A percentile compares a stretch with the other conserved stretches of the same genome.
These are phyloP conservation scores for Acromyrmex charruanus DNA, from an alignment of 1,140 invertebrate genomes.

Conservation along the genomic window DNA sequence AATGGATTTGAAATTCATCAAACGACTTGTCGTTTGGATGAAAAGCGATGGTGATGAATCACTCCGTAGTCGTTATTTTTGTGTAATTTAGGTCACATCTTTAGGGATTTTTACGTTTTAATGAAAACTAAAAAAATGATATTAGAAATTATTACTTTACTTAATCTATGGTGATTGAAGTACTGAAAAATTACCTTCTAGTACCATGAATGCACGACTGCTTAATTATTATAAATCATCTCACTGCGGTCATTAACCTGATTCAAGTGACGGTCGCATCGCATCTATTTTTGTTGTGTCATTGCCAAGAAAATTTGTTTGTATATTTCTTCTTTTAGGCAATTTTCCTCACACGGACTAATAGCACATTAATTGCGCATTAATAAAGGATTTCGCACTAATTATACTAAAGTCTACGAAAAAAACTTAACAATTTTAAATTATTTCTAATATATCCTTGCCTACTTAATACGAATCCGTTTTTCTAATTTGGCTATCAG, in stretches of 20 bases:
- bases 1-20: constrained; percentile 46
- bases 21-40: background rate
- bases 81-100: constrained; percentile 23
- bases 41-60: background rate
- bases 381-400: constrained; percentile 1
- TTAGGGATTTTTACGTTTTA: constrained; percentile 21
- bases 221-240: constrained; percentile 59
- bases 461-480: too few relatives aligned
- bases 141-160: constrained; percentile 36
- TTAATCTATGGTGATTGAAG: constrained; percentile 15
- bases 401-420: too few relatives aligned
- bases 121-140: background rate
- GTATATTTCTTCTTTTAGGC: background rate
- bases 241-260: constrained; percentile 48
- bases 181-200: constrained; percentile 33
- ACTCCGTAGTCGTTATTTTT: background rate
- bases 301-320: constrained; percentile 16
- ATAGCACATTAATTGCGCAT: constrained; percentile 3
- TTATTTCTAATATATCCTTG: too few relatives aligned
- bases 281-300: constrained; percentile 4
- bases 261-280: constrained; percentile 23
- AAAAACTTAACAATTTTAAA: too few relatives aligned
- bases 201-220: background rate
- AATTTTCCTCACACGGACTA: background rate
- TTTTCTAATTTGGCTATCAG: too few relatives aligned